Evolutionary conservation across 2,888 invertebrate genomes (phyloP), one percentile per base, ranked within the genome.

Genomic region (Ornithoptera alexandrae): DNA sequence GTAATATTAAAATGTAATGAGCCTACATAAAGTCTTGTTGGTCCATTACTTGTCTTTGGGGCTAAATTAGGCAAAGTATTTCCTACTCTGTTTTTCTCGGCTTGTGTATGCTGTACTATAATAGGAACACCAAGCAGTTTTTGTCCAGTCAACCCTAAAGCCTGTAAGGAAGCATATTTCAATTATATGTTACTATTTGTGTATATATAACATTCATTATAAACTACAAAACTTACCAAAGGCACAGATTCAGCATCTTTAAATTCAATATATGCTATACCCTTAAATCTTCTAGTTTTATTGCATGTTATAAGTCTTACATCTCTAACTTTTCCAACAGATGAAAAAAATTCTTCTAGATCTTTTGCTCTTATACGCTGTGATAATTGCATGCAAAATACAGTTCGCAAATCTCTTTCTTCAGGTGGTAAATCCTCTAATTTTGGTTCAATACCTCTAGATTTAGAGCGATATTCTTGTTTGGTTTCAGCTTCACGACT

Each of bases 201-300:
- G n/a, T 18, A 63, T 17, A 24, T 46, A 61, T 58, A 15, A n/a
- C 22, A 70, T 15, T 20, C 57, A 65, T 2, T 7, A 58, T 24
- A 90, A 12, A 72, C 57, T 62, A 65, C 68, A 0, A 17, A 50
- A 79, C 95, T 94, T 89, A 97, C 97, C 93, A 99, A 92, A 71
- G 98, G 97, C 12, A 99, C 99, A 73, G 98, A 98, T 91, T 99
- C 99, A 0, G 98, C 97, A 92, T 99, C 99, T 88, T 97, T 97
- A 85, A 99, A 99, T 91, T 99, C 99, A 72, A 99, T 98, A 84
- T 99, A 99, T n/a, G 99, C 98, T 79, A 99, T 99, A 62, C 99
- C 99, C 91, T 99, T 99, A 82, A 99, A 99, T 76, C 99, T 93
- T 82, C 99, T 95, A 0, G 99, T 99, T 90, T 99, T 99, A 89